Conservation (phyloP, 1,140 invertebrate species). For the Drosophila triauraria region DNA sequence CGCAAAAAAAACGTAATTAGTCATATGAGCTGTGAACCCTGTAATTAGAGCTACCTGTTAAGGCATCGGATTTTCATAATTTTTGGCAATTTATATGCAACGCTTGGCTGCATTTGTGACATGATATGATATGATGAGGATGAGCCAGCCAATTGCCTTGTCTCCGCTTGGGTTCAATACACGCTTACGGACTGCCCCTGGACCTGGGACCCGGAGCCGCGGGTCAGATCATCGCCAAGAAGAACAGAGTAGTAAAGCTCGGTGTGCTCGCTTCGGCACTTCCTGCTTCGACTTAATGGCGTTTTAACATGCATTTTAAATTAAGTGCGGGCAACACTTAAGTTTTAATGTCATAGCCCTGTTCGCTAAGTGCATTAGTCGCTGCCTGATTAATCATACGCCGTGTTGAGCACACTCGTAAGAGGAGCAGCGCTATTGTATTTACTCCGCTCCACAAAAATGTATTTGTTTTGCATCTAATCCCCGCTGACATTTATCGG, state of each 20-base stretch:
- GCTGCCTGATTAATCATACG: constrained; percentile 62
- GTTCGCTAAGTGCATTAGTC: constrained; percentile 66
- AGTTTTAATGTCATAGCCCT: constrained; percentile 69
- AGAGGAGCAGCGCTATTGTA: background rate
- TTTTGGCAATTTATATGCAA: constrained; percentile 75
- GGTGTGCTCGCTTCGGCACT: constrained; percentile 32
- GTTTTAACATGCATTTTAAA: constrained; percentile 79
- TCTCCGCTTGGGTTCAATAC: constrained; percentile 62
- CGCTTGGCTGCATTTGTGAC: constrained; percentile 58
- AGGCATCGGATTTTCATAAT: constrained; percentile 55
- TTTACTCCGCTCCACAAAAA: constrained; percentile 22
- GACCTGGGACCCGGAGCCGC: constrained; percentile 5
- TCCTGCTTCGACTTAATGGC: constrained; percentile 72
- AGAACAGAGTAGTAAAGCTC: constrained; percentile 22
- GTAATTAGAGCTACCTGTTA: constrained; percentile 71
- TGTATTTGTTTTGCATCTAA: constrained; percentile 42
- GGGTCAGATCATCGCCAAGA: constrained; percentile 34
- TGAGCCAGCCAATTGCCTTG: constrained; percentile 41
- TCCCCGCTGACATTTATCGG: constrained; percentile 40
- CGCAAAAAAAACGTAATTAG: constrained; percentile 19
- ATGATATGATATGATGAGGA: constrained; percentile 36
- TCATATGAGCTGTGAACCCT: constrained; percentile 59
- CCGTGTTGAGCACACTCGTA: constrained; percentile 30
- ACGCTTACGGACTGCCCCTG: constrained; percentile 41
- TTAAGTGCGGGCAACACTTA: constrained; percentile 72